These are phyloP conservation scores for Cantharis flavilabris DNA, from an alignment of 2,888 invertebrate genomes.

Conservation along the genomic window DNA sequence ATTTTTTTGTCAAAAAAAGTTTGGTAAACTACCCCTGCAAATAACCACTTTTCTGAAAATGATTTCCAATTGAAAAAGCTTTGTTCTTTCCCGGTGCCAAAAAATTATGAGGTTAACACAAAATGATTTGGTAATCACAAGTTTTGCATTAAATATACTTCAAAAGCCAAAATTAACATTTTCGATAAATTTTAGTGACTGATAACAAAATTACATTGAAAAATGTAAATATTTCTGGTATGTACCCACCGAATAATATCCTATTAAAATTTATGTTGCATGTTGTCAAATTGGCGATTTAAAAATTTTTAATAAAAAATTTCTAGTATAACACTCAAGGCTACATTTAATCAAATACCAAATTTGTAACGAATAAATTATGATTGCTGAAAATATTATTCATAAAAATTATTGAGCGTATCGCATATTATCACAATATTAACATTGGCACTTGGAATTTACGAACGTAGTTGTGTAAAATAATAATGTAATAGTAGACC, in stretches of 20 bases:
- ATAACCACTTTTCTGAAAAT: too few relatives aligned
- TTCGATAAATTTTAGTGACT: background rate
- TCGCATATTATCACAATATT: background rate
- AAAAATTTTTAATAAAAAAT: background rate
- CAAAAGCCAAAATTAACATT: background rate
- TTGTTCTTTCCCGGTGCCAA: too few relatives aligned
- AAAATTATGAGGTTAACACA: too few relatives aligned
- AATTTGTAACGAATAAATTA: background rate
- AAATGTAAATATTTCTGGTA: background rate
- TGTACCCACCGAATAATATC: background rate
- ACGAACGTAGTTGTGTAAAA: background rate
- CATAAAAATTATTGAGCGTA: background rate
- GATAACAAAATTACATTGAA: background rate
- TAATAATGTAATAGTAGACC: background rate
- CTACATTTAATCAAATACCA: background rate
- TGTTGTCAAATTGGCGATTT: background rate
- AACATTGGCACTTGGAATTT: background rate
- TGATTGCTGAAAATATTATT: background rate
- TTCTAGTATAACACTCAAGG: background rate
- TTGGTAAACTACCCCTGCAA: too few relatives aligned
- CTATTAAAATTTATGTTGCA: background rate
- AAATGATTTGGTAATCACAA: too few relatives aligned
- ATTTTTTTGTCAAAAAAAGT: too few relatives aligned
- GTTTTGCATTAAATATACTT: too few relatives aligned
- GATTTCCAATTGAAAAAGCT: too few relatives aligned